Base-by-base conservation (phyloP, 2,888 invertebrate genomes). In the Drosophila paucipuncta region DNA sequence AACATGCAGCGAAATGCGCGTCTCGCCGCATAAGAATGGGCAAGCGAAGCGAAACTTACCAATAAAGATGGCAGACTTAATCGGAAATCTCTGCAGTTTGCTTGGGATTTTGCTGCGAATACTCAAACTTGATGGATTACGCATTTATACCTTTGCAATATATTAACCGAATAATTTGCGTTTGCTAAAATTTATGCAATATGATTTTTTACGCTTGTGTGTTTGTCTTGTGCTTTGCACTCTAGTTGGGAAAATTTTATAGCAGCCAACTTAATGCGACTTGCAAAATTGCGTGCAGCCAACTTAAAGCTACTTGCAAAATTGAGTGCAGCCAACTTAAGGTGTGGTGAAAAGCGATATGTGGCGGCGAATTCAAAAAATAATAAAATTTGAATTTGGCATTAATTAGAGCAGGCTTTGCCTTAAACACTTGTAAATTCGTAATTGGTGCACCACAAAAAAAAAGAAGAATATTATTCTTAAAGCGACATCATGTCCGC, bases 231-330 rank as follows among this genome's bases (percentile, higher is more conserved):
- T 30, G 9, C 16, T 47, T 47, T 31, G 31, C 33, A 43, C n/a
- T 69, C 76, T 52, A 30, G 43, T 69, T 76, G 49, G 69, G 31
- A 55, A 69, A 39, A 47, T 16, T 55, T 63, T 43, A 7, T 22
- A 28, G 64, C 68, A 74, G 75, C 79, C 58, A 76, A 76, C 79
- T 73, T 78, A 57, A 50, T 60, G 55, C n/a, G 18, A 25, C 30
- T 62, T 59, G 3, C 1, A 18, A 47, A 28, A 25, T 31, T 28
- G 41, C 18, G 31, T 18, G 53, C 73, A 74, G 68, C 78, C 61
- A 76, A 76, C 68, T 73, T 78, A 52, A 49, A 11, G 50, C 9
- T 37, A 28, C 16, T 61, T 49, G 6, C 30, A n/a, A 47, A 43
- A 13, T 37, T 39, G 39, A 22, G 25, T 50, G 54, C 78, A 60